Evolutionary conservation across 2,888 invertebrate species (phyloP), one percentile per base, ranked within the genome.

Genomic region (Ornithoptera priamus): DNA sequence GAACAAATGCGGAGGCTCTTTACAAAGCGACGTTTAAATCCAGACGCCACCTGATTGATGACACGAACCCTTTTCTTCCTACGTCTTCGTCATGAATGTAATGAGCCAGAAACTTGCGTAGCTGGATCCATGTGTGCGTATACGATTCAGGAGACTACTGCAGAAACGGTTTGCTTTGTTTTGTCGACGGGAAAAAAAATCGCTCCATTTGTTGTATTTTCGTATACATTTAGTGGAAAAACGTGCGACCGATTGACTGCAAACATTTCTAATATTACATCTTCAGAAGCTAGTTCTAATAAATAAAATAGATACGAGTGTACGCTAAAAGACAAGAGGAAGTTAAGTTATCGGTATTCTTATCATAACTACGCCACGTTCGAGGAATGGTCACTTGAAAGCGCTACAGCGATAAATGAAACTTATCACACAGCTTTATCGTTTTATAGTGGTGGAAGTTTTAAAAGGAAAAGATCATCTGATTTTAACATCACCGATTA

Each of bases 11-110:
- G 17, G 18, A 59, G 63, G 36, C 59, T 59, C 59, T 50, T 59
- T 53, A 53, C 57, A 69, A 57, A 61, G n/a, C 58, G 65, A 50
- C 69, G 59, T 46, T 70, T 70, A 66, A 66, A 62, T 70, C 58
- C 66, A 57, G 36, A 62, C 58, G 62, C 42, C 65, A 22, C 53
- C 62, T 70, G 69, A 70, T 70, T 70, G 69, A 70, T 70, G 62
- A 66, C 66, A 42, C 15, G 22, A 66, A 66, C 69, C 69, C 69
- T 70, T 70, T 65, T 58, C 69, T 69, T 62, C 62, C 46, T 58
- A 62, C 69, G 66, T 66, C 69, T 66, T 53, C 66, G 62, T 66
- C 69, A 62, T 62, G 68, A 64, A 68, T 59, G 65, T 66, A 66
- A 70, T 70, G 69, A 66, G 66, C 20, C 66, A 62, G 65, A 70